A percentile compares a stretch with the other conserved stretches of the same genome.
Evolutionary conservation across 2,888 invertebrate species (phyloP).

Genomic region (Ligdia adustata): DNA sequence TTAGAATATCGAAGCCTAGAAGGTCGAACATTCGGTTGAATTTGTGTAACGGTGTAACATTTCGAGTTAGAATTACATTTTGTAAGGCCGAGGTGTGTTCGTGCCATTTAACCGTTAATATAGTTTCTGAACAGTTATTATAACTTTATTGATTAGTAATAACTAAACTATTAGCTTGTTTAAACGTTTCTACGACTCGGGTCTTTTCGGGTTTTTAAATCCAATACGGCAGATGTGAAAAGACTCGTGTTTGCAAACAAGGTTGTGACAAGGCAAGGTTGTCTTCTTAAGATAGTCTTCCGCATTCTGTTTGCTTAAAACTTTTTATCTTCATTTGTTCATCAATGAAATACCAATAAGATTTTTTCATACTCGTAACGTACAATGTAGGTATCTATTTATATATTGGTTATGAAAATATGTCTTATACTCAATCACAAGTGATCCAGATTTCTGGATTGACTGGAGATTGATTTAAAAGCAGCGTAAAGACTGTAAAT

Average conservation of each 20-base stretch:
- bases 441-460: no score
- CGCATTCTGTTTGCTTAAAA: conserved; percentile 17
- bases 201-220: conserved; percentile 56
- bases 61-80: conserved; percentile 23
- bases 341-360: not conserved
- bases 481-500: no score
- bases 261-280: conserved; percentile 21
- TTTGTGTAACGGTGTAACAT: conserved; percentile 17
- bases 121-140: no score
- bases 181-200: not conserved
- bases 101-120: conserved; percentile 2
- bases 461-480: no score
- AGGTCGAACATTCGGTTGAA: conserved; percentile 21
- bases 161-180: no score
- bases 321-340: conserved; percentile 9
- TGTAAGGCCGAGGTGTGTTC: conserved; percentile 24
- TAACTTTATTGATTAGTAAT: no score
- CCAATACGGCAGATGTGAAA: conserved; percentile 62
- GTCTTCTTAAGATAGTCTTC: conserved; percentile 19
- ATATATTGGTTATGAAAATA: no score
- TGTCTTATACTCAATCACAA: no score
- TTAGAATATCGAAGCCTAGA: conserved; percentile 14
- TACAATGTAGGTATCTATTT: no score
- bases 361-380: no score
- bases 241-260: conserved; percentile 40